Conservation (phyloP, 2,797 vertebrate genomes). For the Phataginus tetradactyla region DNA sequence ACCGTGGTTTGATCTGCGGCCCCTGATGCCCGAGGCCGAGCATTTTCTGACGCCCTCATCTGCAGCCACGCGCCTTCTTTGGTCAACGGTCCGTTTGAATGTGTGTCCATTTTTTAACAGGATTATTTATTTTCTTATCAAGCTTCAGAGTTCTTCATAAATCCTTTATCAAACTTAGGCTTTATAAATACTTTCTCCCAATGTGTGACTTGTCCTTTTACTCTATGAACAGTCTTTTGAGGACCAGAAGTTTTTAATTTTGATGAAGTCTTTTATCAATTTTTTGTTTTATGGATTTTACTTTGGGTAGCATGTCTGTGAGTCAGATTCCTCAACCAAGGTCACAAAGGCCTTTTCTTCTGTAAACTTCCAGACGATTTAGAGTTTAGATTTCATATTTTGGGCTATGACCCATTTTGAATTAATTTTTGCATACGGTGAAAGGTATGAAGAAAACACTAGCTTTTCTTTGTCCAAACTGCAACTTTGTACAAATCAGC, state of each 20-base stretch:
- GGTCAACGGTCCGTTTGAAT: background rate
- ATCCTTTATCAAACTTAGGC: background rate
- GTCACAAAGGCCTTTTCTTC: background rate
- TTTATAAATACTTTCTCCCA: background rate
- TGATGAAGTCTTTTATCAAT: background rate
- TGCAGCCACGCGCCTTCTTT: fast-evolving
- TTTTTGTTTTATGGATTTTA: background rate
- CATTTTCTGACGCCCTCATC: fast-evolving
- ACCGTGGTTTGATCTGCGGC: fast-evolving
- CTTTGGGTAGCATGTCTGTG: background rate
- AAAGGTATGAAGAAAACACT: background rate
- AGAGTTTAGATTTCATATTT: background rate
- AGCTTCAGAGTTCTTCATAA: background rate
- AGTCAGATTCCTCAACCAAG: background rate
- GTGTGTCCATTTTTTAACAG: background rate
- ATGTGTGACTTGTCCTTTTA: background rate
- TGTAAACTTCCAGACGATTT: background rate
- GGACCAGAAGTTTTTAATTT: background rate
- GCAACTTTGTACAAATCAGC: background rate
- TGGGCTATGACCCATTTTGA: background rate
- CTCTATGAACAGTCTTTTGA: background rate
- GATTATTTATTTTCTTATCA: background rate
- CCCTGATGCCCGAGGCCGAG: fast-evolving
- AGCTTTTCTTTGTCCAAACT: background rate
- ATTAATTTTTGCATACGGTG: background rate